Percentiles rank a stretch among this genome's conserved stretches.
Conservation (phyloP, 2,113 vertebrate genomes). For the Nematolebias whitei region DNA sequence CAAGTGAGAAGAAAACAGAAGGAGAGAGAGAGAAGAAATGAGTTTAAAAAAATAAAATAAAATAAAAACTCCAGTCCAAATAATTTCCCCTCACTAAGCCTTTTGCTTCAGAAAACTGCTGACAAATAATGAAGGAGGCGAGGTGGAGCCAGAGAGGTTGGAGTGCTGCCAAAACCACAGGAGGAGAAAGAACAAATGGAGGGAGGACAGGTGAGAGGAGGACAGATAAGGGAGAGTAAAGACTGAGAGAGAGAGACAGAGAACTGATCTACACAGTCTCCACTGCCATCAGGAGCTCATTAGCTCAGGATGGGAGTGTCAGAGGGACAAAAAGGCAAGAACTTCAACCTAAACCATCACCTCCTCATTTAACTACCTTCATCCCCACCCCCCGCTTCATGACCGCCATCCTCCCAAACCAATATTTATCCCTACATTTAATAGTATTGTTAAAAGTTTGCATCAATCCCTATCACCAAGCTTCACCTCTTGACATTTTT, state of each 20-base stretch:
- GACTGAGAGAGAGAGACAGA: slow-evolving; percentile 22
- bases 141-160: slow-evolving; percentile 41
- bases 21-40: slow-evolving; percentile 15
- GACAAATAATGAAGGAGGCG: slow-evolving; percentile 67
- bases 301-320: slow-evolving; percentile 48
- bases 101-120: slow-evolving; percentile 63
- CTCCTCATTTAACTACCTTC: slow-evolving; percentile 31
- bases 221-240: background rate
- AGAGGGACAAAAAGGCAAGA: slow-evolving; percentile 34
- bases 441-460: no score
- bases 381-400: background rate
- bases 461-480: no score
- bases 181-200: slow-evolving; percentile 18
- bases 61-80: slow-evolving; percentile 49
- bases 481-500: no score
- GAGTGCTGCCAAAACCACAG: slow-evolving; percentile 44
- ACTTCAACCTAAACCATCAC: slow-evolving; percentile 31
- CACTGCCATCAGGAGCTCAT: slow-evolving; percentile 72
- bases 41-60: slow-evolving; percentile 4
- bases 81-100: slow-evolving; percentile 52
- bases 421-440: background rate
- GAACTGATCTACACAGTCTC: slow-evolving; percentile 58
- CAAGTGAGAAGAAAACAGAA: slow-evolving; percentile 28
- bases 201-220: slow-evolving; percentile 50
- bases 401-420: background rate